phyloP scores from a whole-genome alignment of 2,797 vertebrate genomes.

The Dallia pectoralis region DNA sequence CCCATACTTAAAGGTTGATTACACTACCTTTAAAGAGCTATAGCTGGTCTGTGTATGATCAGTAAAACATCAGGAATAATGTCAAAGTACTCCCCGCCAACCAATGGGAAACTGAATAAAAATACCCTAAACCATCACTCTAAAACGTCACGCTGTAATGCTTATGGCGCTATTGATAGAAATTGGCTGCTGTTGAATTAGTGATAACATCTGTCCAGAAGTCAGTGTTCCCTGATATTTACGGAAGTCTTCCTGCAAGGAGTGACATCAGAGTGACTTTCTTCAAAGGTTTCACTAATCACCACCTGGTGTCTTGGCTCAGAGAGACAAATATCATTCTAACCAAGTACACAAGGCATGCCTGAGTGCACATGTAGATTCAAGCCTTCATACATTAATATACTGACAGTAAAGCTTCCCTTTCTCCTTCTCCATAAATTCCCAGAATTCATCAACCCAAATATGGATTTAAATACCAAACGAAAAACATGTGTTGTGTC shows the following conservation, averaged over 20 bases:
- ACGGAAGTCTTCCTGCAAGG: constrained; percentile 6
- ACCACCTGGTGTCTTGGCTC: constrained; percentile 6
- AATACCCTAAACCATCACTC: constrained; percentile 6
- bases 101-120: not conserved
- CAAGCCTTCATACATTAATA: too few relatives aligned
- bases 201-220: constrained; percentile 17
- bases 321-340: not conserved
- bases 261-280: constrained; percentile 12
- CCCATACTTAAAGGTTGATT: not conserved
- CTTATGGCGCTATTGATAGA: constrained; percentile 17
- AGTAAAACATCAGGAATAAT: constrained; percentile 24
- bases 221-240: constrained; percentile 17
- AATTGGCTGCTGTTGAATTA: constrained; percentile 7
- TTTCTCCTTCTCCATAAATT: too few relatives aligned
- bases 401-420: too few relatives aligned
- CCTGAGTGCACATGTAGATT: too few relatives aligned
- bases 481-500: not conserved
- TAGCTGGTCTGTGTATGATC: constrained; percentile 14
- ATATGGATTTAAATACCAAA: not conserved
- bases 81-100: not conserved
- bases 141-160: not conserved
- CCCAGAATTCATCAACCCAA: not conserved
- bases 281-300: constrained; percentile 25
- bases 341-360: too few relatives aligned
- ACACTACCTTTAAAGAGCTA: constrained; percentile 23